Evolutionary conservation across 2,888 invertebrate species (phyloP), one percentile per base, ranked within the genome.

Genomic region (Apodemia zela): DNA sequence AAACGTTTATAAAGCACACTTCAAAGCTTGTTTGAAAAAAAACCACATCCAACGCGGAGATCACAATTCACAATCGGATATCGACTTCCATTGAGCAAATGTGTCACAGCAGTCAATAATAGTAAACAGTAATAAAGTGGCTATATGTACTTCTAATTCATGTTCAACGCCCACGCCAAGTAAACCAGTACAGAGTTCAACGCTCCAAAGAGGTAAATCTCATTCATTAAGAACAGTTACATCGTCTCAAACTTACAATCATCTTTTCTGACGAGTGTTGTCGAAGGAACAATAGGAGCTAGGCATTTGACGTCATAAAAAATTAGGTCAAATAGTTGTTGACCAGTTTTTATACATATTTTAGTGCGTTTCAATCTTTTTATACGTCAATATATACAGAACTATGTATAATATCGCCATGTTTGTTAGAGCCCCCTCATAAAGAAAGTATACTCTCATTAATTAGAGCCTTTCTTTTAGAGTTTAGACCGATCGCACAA

Each of bases 171-270:
- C 85, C 81, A 87, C 87, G 76, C 75, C 69, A 75, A 76, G 72
- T 70, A 75, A 89, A 87, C 79, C 82, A 81, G 87, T 81, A 75
- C 87, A 86, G 83, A 89, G 89, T 89, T 89, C 86, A 85, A 79
- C 78, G 88, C 85, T 88, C 81, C 75, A 72, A 72, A 82, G 76
- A 86, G 87, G 85, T 84, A 85, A 86, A 87, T 68, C 76, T 82
- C 84, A 88, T 88, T 88, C 87, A 86, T 83, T 83, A 82, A 75
- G 79, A 77, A 76, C 76, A 82, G 54, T 57, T 57, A 57, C 54
- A 57, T 21, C 54, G 54, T 51, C 38, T 47, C 54, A 57, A 57
- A 25, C n/a, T 57, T 15, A 57, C 54, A 57, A 57, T 57, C 54
- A 29, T 29, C 54, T n/a, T 25, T 77, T 80, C 74, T 75, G 82